These are phyloP conservation scores for Lerema accius DNA, from an alignment of 1,140 invertebrate species.

Conservation along the genomic window DNA sequence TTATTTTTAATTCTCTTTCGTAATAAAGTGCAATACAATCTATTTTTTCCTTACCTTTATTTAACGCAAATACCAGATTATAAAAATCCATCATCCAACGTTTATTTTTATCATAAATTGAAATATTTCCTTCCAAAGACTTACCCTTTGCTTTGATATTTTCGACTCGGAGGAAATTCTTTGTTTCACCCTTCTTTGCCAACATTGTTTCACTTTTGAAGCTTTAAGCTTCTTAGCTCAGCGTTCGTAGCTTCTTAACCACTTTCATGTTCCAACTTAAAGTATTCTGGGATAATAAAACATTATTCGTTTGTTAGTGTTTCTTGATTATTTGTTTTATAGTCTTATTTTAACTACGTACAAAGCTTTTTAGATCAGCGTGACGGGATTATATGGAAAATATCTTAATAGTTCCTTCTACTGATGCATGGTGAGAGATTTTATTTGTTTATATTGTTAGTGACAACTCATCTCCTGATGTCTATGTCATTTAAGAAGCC, in stretches of 20 bases:
- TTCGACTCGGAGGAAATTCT: constrained; percentile 23
- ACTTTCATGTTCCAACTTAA: constrained; percentile 19
- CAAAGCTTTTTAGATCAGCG: neutral
- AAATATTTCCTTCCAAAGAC: neutral
- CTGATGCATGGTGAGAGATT: no score
- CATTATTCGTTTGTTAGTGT: constrained; percentile 2
- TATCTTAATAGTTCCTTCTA: no score
- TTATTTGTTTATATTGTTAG: no score
- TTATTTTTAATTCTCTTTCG: no score
- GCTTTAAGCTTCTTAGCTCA: constrained; percentile 29
- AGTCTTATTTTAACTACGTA: neutral
- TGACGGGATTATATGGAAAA: no score
- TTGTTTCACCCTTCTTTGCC: constrained; percentile 25
- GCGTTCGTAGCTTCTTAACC: constrained; percentile 15
- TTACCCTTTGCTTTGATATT: constrained; percentile 31
- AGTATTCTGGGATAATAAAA: constrained; percentile 9
- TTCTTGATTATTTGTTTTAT: neutral
- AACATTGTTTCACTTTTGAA: constrained; percentile 28
- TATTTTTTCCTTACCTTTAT: no score
- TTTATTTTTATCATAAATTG: constrained; percentile 15
- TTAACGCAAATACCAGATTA: no score
- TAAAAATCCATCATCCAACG: neutral
- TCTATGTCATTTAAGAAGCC: no score
- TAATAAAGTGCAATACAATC: no score
- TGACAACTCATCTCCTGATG: no score